Evolutionary conservation across 1,140 invertebrate species (phyloP).

Genomic region (Leptopilina boulardi): DNA sequence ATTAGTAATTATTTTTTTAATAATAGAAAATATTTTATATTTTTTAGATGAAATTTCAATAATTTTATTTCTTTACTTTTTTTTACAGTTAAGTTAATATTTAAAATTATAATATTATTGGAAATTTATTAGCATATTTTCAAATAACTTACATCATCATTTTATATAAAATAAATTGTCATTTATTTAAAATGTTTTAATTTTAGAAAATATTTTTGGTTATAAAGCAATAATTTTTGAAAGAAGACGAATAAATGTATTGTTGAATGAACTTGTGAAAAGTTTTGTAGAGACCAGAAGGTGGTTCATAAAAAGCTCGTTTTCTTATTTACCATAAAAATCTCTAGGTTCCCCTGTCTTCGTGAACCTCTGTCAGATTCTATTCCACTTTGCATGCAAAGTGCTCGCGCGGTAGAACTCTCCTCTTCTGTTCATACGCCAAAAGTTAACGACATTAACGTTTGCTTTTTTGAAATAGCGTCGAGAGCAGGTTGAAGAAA

Average conservation of each 20-base stretch:
- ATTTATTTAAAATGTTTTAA: no score
- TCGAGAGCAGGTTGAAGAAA: neutral
- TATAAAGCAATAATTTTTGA: no score
- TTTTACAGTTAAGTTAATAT: no score
- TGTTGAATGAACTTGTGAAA: neutral
- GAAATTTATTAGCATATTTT: no score
- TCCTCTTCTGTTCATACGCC: conserved; percentile 5
- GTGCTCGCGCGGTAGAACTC: neutral
- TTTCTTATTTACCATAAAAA: neutral
- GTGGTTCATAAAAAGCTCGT: neutral
- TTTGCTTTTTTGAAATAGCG: neutral
- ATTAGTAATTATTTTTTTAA: no score
- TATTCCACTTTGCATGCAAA: neutral
- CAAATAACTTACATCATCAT: no score
- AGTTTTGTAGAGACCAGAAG: neutral
- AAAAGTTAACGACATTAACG: conserved; percentile 6
- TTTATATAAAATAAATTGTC: no score
- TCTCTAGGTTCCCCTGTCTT: neutral
- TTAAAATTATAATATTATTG: no score
- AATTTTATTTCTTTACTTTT: no score
- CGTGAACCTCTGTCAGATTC: neutral
- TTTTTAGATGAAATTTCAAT: no score
- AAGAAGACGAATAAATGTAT: neutral
- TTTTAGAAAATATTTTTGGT: no score
- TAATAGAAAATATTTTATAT: no score